Conservation (phyloP, 2,888 invertebrate genomes). For the Drosophila differens region DNA sequence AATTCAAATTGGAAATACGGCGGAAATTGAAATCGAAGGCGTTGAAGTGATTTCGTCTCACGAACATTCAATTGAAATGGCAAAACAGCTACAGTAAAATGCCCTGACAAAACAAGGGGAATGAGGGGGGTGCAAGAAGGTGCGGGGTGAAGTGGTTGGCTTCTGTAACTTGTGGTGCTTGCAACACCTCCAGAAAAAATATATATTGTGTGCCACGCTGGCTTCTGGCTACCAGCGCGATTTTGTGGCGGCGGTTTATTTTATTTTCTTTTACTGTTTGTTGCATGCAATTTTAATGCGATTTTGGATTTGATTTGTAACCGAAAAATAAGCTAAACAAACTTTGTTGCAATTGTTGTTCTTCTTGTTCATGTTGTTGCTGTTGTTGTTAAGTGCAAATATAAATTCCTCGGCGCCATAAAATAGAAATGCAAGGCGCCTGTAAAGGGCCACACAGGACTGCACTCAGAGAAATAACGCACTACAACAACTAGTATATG, state of each 20-base stretch:
- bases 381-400: conserved; percentile 74
- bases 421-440: conserved; percentile 53
- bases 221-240: conserved; percentile 11
- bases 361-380: conserved; percentile 32
- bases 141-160: neutral
- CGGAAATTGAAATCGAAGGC: conserved; percentile 81
- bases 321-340: conserved; percentile 75
- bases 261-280: conserved; percentile 17
- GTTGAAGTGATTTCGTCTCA: conserved; percentile 81
- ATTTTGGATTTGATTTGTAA: conserved; percentile 79
- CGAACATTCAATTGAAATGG: conserved; percentile 76
- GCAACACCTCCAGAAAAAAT: conserved; percentile 13
- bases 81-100: conserved; percentile 24
- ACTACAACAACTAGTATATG: neutral
- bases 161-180: conserved; percentile 4
- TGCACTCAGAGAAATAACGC: neutral
- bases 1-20: conserved; percentile 72
- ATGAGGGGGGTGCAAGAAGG: no score
- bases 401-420: conserved; percentile 74
- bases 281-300: conserved; percentile 80
- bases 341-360: conserved; percentile 56
- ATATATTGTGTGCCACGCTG: conserved; percentile 14
- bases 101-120: conserved; percentile 39
- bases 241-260: conserved; percentile 24
- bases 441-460: conserved; percentile 1